Percentiles rank a stretch among this genome's conserved stretches.
Conservation (phyloP, 2,113 vertebrate genomes). For the Copsychus sechellarum region DNA sequence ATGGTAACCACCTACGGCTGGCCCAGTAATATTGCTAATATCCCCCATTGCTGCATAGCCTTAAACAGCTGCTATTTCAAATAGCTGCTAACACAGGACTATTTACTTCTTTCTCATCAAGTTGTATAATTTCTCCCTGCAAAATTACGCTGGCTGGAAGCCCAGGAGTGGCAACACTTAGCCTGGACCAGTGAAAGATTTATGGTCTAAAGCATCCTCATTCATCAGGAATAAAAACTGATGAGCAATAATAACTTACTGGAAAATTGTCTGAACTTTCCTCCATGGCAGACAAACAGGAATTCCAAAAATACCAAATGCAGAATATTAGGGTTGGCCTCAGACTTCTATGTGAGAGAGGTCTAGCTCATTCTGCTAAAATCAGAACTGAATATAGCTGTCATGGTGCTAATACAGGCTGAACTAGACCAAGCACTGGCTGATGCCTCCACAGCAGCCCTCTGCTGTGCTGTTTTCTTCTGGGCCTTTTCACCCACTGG, state of each 20-base stretch:
- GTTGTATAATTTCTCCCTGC: conserved; percentile 28
- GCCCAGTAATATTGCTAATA: conserved; percentile 13
- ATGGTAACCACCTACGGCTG: conserved; percentile 14
- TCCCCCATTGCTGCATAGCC: background rate
- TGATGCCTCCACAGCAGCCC: background rate
- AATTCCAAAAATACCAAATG: conserved; percentile 38
- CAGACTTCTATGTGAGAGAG: background rate
- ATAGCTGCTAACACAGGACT: conserved; percentile 41
- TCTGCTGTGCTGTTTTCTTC: background rate
- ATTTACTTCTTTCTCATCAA: conserved; percentile 49
- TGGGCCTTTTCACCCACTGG: background rate
- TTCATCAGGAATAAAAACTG: conserved; percentile 42
- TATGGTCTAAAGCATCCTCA: conserved; percentile 21
- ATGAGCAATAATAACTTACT: conserved; percentile 30
- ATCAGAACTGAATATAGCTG: background rate
- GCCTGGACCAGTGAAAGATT: conserved; percentile 21
- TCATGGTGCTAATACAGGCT: background rate
- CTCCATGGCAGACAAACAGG: background rate
- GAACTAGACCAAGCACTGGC: background rate
- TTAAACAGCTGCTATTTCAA: conserved; percentile 48
- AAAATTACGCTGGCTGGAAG: conserved; percentile 44
- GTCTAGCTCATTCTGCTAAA: background rate
- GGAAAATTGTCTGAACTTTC: conserved; percentile 34
- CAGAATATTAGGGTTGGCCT: background rate
- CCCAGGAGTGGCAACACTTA: conserved; percentile 37